phyloP scores from a whole-genome alignment of 1,140 invertebrate species.

The Colletes gigas region DNA sequence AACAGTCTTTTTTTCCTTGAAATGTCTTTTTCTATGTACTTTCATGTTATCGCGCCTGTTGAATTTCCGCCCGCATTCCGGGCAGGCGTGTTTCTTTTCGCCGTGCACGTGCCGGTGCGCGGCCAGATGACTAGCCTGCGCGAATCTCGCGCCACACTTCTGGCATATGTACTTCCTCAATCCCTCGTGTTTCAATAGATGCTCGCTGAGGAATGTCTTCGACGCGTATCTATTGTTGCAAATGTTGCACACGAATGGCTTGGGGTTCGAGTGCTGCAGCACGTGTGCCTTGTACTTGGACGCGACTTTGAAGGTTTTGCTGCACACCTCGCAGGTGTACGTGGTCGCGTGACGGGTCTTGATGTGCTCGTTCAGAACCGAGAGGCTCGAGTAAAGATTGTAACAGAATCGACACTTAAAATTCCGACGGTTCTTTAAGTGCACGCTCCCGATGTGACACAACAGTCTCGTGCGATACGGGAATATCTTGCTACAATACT shows the following conservation, averaged over 20 bases:
- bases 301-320: conserved; percentile 78
- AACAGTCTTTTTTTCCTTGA: conserved; percentile 68
- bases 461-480: conserved; percentile 78
- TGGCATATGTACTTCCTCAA: conserved; percentile 78
- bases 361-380: conserved; percentile 78
- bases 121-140: conserved; percentile 79
- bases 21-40: conserved; percentile 78
- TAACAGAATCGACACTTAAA: conserved; percentile 80
- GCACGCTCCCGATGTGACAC: conserved; percentile 78
- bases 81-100: conserved; percentile 78
- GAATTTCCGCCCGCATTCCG: conserved; percentile 78
- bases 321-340: conserved; percentile 77
- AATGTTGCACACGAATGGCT: conserved; percentile 76
- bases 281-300: conserved; percentile 79
- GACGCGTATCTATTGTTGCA: conserved; percentile 80
- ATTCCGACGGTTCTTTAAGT: conserved; percentile 78
- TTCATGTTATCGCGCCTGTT: conserved; percentile 80
- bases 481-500: conserved; percentile 80
- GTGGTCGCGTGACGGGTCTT: conserved; percentile 78
- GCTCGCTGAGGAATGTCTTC: conserved; percentile 79
- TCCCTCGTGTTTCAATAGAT: conserved; percentile 78
- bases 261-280: conserved; percentile 78
- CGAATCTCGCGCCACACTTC: conserved; percentile 77
- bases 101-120: conserved; percentile 79
- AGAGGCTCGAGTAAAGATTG: conserved; percentile 78